Percentiles rank a stretch among this genome's conserved stretches.
phyloP scores from a whole-genome alignment of 2,797 vertebrate genomes.

The Pipistrellus kuhlii region DNA sequence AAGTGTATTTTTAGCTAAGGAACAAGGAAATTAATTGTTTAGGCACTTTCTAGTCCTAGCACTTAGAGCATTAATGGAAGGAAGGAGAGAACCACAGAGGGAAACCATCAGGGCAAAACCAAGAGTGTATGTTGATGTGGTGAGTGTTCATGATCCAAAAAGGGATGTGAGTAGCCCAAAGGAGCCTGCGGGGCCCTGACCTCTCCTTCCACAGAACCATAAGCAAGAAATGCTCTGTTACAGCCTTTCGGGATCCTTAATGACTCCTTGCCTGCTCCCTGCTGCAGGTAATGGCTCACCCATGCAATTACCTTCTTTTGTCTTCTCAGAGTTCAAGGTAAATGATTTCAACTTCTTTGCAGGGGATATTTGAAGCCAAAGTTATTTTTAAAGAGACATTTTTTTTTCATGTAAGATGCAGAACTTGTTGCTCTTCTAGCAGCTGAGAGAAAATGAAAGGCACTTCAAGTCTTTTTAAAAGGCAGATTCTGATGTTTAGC shows the following conservation, averaged over 20 bases:
- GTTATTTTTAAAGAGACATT: constrained; percentile 88
- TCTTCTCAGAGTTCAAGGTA: constrained; percentile 85
- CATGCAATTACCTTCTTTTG: constrained; percentile 87
- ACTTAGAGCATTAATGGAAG: constrained; percentile 59
- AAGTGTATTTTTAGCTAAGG: constrained; percentile 65
- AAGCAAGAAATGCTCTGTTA: constrained; percentile 73
- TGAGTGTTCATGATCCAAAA: constrained; percentile 43
- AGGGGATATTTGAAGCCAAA: constrained; percentile 85
- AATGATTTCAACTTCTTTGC: constrained; percentile 87
- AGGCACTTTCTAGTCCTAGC: constrained; percentile 58
- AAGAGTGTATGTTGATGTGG: not conserved
- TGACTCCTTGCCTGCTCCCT: constrained; percentile 62
- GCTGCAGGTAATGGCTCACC: constrained; percentile 85
- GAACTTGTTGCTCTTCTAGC: constrained; percentile 86
- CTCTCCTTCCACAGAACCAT: constrained; percentile 66
- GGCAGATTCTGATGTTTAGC: constrained; percentile 87
- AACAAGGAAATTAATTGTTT: constrained; percentile 77
- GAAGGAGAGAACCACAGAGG: constrained; percentile 26
- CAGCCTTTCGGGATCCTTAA: constrained; percentile 58
- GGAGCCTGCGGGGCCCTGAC: constrained; percentile 46
- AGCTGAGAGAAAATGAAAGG: constrained; percentile 86
- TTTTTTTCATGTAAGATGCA: constrained; percentile 85
- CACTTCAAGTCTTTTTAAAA: constrained; percentile 87
- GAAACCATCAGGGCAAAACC: constrained; percentile 10
- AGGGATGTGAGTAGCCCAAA: constrained; percentile 14